Evolutionary conservation across 30 jellyfish, hydroid and myxozoan species (phyloP), one percentile per base, ranked within the genome.

Genomic region (Turritopsis rubra): DNA sequence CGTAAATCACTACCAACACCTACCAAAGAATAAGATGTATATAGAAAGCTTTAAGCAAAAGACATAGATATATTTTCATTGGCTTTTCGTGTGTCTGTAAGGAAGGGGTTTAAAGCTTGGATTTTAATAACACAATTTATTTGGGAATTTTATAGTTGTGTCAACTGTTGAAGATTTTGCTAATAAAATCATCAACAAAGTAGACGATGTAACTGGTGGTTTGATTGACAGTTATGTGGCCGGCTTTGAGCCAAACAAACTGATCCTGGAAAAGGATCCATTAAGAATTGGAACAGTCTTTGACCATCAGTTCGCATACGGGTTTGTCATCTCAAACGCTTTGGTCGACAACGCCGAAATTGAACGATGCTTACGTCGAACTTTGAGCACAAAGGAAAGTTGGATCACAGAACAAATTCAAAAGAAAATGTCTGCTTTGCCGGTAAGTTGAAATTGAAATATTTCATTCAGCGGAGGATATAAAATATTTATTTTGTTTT

Each of bases 211-310:
- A 71, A 81, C 84, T 17, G 99, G 99, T 21, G 99, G 99, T 25
- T 79, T 93, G 96, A 88, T 93, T 73, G 99, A 93, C 91, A 93
- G 99, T 81, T 93, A 93, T 80, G 97, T 93, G 0, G 99, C 99
- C 9, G 99, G 99, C 13, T 86, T 75, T 17, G 79, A 82, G 83
- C 86, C 85, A 84, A 52, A 65, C 66, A 28, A 80, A 21, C 27
- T 80, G 22, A 8, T 27, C 30, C 54, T 73, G 1, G 60, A 83
- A 29, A 65, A 28, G 23, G 86, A 72, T 68, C 80, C 54, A 20
- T 80, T 92, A 21, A 85, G 94, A 71, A 91, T 93, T 71, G 96
- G 96, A 18, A 86, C 95, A 8, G 99, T 93, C 0, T 84, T 93
- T 65, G 99, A 93, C 75, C 96, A 93, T 52, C 99, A 93, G 86